These are phyloP conservation scores for Achroia grisella DNA, from an alignment of 1,140 invertebrate genomes.

Conservation along the genomic window DNA sequence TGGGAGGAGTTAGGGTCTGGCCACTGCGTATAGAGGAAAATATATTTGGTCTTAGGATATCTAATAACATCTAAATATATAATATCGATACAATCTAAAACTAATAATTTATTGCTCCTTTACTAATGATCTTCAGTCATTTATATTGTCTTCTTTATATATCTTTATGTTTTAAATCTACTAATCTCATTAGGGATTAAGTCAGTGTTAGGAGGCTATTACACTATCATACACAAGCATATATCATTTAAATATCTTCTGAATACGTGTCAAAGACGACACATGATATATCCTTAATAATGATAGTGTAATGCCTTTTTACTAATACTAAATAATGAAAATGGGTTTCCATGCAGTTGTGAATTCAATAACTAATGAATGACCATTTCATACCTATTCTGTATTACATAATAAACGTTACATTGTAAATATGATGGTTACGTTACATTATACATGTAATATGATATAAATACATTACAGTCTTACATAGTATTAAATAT, in stretches of 20 bases:
- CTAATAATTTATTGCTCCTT: not conserved
- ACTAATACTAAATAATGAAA: no score
- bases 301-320: no score
- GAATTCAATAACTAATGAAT: slow-evolving; percentile 4
- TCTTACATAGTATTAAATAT: not conserved
- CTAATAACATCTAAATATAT: not conserved
- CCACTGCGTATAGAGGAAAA: slow-evolving; percentile 49
- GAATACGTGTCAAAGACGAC: no score
- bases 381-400: slow-evolving; percentile 5
- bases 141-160: no score
- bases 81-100: not conserved
- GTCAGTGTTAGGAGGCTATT: no score
- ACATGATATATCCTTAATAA: no score
- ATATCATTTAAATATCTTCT: no score
- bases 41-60: slow-evolving; percentile 53
- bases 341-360: not conserved
- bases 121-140: not conserved
- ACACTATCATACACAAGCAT: no score
- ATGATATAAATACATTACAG: slow-evolving; percentile 8
- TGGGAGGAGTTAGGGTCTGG: slow-evolving; percentile 63
- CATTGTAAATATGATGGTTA: not conserved
- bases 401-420: not conserved
- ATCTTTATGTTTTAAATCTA: no score
- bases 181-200: no score
- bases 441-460: no score